These are phyloP conservation scores for Aleiodes sp. DNA, from an alignment of 1,140 invertebrate species.

Conservation along the genomic window DNA sequence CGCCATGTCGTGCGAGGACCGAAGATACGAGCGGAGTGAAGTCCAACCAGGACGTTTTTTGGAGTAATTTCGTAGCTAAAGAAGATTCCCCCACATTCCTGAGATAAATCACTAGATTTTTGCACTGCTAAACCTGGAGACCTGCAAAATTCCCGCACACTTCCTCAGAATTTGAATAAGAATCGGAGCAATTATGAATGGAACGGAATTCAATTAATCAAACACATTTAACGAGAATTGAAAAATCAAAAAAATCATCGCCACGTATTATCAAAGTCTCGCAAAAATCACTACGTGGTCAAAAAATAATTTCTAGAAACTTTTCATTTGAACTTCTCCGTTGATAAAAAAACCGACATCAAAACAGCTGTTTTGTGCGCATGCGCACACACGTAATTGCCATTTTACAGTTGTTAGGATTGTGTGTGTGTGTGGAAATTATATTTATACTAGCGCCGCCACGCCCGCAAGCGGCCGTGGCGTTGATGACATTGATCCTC, in stretches of 20 bases:
- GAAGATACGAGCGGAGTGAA: neutral
- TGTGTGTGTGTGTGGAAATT: neutral
- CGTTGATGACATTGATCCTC: too few species aligned
- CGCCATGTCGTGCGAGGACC: neutral
- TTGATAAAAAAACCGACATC: neutral
- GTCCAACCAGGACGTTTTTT: neutral
- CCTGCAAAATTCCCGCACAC: too few species aligned
- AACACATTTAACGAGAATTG: too few species aligned
- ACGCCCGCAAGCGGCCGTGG: too few species aligned
- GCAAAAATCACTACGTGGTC: too few species aligned
- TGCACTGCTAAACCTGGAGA: neutral
- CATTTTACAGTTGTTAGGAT: neutral
- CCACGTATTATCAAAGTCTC: too few species aligned
- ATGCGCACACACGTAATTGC: neutral
- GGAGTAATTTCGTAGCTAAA: neutral
- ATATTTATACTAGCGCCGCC: neutral
- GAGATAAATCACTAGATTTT: neutral
- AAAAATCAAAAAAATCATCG: too few species aligned
- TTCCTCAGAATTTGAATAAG: too few species aligned
- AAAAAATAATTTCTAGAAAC: neutral
- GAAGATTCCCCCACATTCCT: neutral
- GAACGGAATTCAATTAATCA: too few species aligned
- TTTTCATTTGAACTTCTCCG: neutral
- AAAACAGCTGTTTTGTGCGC: constrained; percentile 2
- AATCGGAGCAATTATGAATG: too few species aligned